Evolutionary conservation across 1,140 invertebrate species (phyloP), one percentile per base, ranked within the genome.

Genomic region (Colletes latitarsis): DNA sequence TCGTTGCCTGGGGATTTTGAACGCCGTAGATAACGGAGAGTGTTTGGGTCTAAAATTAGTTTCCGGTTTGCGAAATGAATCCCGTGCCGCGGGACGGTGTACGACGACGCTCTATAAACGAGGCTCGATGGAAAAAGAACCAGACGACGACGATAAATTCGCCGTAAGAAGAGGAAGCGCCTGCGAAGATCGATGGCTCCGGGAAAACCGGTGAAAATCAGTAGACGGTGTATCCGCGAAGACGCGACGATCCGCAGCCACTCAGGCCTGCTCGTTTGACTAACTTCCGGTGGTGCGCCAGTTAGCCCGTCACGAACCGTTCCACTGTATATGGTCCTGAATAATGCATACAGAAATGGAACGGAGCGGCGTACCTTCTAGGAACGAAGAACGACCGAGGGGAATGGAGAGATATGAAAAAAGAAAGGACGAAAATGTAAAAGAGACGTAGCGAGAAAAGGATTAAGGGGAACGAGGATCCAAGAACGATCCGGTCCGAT

Each of bases 261-360:
- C 83, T 81, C 73, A 71, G 82, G 73, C 75, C 77, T 86, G 39
- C 60, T 63, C 84, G 84, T 87, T 87, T 86, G 81, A 77, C 77
- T 86, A 87, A 86, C 85, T 87, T 87, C 82, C 85, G 85, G 77
- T 73, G 84, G 72, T 86, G 75, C 77, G 81, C 81, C 85, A 81
- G 84, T 86, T 87, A 81, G 84, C 69, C 81, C 81, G 68, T 86
- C 84, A 83, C 77, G 84, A 85, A 83, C 78, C 67, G 82, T 75
- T 75, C 53, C 81, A 71, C 19, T 71, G 75, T 83, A 77, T 77
- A 77, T 77, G 72, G 75, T 74, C 68, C 84, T 86, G 85, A 87
- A 87, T 87, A 87, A 87, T 87, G 84, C 84, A 86, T 87, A 70
- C 76, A 74, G 77, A 82, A 71, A 73, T 70, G 74, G 71, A 49